These are phyloP conservation scores for Leptogaster cylindrica DNA, from an alignment of 2,888 invertebrate species.

Conservation along the genomic window DNA sequence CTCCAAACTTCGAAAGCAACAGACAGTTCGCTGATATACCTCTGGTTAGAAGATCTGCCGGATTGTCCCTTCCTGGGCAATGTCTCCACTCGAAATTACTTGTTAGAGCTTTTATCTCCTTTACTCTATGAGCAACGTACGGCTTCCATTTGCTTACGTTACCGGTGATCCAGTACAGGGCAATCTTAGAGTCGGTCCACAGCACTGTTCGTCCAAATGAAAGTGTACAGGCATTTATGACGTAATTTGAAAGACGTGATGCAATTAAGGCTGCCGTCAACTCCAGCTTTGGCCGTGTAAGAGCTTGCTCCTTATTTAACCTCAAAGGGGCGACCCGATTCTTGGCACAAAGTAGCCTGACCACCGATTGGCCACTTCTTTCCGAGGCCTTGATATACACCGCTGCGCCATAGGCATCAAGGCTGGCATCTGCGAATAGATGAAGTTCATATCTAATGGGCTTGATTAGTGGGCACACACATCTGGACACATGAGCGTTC, in stretches of 20 bases:
- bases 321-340: constrained; percentile 36
- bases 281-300: constrained; percentile 38
- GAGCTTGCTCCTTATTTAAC: neutral
- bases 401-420: constrained; percentile 37
- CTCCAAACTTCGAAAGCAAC: constrained; percentile 26
- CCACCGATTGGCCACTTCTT: neutral
- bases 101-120: constrained; percentile 38
- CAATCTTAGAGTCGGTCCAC: constrained; percentile 40
- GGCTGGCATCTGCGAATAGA: constrained; percentile 42
- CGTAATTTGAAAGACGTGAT: constrained; percentile 25
- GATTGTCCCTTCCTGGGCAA: constrained; percentile 38
- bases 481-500: neutral
- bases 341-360: constrained; percentile 36
- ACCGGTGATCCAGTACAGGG: constrained; percentile 36
- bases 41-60: constrained; percentile 36
- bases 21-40: constrained; percentile 29
- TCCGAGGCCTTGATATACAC: constrained; percentile 8
- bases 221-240: constrained; percentile 8
- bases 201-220: neutral
- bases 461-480: neutral
- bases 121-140: constrained; percentile 32
- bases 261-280: too few species aligned
- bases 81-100: constrained; percentile 26
- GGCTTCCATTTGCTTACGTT: constrained; percentile 40
- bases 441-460: neutral